Base-by-base conservation (phyloP, 1,140 invertebrate genomes). In the Probaryconus sp. region DNA sequence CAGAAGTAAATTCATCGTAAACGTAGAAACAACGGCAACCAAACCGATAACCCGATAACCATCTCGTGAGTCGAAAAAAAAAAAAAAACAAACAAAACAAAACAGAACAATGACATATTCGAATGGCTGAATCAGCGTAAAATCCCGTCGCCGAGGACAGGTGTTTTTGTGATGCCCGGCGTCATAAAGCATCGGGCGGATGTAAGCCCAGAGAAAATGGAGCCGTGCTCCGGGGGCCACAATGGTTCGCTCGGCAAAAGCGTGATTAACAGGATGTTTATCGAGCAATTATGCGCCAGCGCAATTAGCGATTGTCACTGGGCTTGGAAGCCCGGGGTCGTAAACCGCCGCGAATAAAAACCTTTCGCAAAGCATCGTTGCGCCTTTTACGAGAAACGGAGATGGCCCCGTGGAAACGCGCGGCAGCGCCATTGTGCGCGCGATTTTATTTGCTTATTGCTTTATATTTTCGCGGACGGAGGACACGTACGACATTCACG, bases 181-280 rank as follows among this genome's bases (percentile, higher is more conserved):
- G 53, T 37, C 42, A 43, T 14, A 10, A 38, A 16, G 17, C 28
- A 55, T 17, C 21, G 42, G 9, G 21, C 24, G 11, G 6, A n/a
- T n/a, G 9, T 16, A 13, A 11, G 31, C 47, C n/a, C 2, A 16
- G 47, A 35, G n/a, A 50, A 50, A 35, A 35, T 37, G 14, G 31
- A 35, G 31, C 47, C 16, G 18, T 30, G n/a, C 17, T 20, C n/a
- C 40, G 20, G 38, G n/a, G n/a, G n/a, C n/a, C 40, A 79, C 69
- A 72, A 74, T 77, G 77, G n/a, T n/a, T n/a, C n/a, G n/a, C 33
- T 37, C 60, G 58, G 64, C 74, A 82, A 81, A 81, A 84, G 82
- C 69, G 82, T 80, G 81, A 86, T 86, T 85, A 85, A 82, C 83
- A 79, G 81, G 82, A 87, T 87, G 83, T 86, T 87, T 85, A 86